A percentile compares a stretch with the other conserved stretches of the same genome.
Evolutionary conservation across 1,140 invertebrate genomes (phyloP).

Genomic region (Trichonephila clavipes): DNA sequence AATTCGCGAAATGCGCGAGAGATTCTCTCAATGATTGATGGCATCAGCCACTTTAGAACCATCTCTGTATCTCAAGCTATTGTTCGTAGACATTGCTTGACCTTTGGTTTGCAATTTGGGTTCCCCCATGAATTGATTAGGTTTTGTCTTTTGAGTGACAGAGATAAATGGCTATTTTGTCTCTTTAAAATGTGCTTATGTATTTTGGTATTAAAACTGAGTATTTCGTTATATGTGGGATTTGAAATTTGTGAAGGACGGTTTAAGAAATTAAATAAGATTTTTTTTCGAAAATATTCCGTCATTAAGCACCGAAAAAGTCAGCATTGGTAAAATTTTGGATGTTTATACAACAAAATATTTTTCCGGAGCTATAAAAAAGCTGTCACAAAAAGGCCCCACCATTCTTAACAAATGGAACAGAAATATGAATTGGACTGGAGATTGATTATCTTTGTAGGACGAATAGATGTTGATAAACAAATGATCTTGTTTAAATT

Average conservation of each 20-base stretch:
- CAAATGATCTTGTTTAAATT: background rate
- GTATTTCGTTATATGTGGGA: background rate
- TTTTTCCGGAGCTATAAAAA: background rate
- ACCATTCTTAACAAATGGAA: background rate
- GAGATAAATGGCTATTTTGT: conserved; percentile 35
- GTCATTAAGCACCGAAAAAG: background rate
- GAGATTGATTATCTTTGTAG: background rate
- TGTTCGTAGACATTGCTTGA: conserved; percentile 23
- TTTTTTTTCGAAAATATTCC: too few species aligned
- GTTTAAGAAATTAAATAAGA: too few species aligned
- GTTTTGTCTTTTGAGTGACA: conserved; percentile 58
- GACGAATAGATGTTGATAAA: background rate
- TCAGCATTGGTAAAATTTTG: background rate
- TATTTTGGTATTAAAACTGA: background rate
- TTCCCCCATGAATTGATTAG: background rate
- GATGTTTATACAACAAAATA: background rate
- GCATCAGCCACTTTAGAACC: conserved; percentile 54
- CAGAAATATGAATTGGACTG: background rate
- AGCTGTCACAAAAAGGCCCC: background rate
- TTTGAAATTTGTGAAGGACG: too few species aligned
- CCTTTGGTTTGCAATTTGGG: conserved; percentile 62
- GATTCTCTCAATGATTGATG: conserved; percentile 57
- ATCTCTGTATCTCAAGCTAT: conserved; percentile 44
- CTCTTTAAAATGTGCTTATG: conserved; percentile 6
- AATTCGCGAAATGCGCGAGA: conserved; percentile 11